These are phyloP conservation scores for Lordiphosa collinella DNA, from an alignment of 1,140 invertebrate genomes.

Conservation along the genomic window DNA sequence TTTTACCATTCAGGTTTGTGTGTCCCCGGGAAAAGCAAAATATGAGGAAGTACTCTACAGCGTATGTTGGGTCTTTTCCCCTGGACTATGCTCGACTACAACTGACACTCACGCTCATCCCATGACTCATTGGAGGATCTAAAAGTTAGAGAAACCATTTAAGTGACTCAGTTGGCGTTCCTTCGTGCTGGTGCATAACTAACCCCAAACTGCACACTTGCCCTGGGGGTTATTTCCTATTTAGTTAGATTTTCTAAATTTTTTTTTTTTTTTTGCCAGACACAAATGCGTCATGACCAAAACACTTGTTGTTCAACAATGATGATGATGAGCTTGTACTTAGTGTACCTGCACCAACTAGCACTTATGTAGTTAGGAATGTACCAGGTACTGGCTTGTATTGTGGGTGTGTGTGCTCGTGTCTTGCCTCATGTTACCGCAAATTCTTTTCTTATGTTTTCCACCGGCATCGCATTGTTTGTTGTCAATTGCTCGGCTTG, in stretches of 20 bases:
- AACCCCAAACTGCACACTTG: too few relatives aligned
- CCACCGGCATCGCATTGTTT: neutral
- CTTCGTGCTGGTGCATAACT: too few relatives aligned
- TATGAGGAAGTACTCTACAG: too few relatives aligned
- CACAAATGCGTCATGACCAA: conserved; percentile 36
- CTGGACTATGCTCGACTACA: too few relatives aligned
- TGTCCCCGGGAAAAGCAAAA: too few relatives aligned
- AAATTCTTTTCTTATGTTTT: conserved; percentile 33
- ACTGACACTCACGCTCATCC: too few relatives aligned
- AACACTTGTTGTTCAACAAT: conserved; percentile 33
- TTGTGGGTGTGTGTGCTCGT: conserved; percentile 1
- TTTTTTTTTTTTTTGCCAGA: neutral
- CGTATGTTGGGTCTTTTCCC: too few relatives aligned
- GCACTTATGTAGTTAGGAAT: neutral
- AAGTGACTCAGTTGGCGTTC: too few relatives aligned
- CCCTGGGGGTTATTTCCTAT: neutral
- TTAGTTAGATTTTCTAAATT: neutral
- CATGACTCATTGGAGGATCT: too few relatives aligned
- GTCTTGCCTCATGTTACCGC: conserved; percentile 12
- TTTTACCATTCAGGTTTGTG: too few relatives aligned
- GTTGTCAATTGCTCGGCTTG: neutral
- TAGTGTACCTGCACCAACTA: neutral
- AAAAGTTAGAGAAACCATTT: too few relatives aligned
- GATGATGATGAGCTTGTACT: neutral
- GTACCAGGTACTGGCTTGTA: neutral